Evolutionary conservation across 1,140 invertebrate species (phyloP).

Genomic region (Camponotus pennsylvanicus): DNA sequence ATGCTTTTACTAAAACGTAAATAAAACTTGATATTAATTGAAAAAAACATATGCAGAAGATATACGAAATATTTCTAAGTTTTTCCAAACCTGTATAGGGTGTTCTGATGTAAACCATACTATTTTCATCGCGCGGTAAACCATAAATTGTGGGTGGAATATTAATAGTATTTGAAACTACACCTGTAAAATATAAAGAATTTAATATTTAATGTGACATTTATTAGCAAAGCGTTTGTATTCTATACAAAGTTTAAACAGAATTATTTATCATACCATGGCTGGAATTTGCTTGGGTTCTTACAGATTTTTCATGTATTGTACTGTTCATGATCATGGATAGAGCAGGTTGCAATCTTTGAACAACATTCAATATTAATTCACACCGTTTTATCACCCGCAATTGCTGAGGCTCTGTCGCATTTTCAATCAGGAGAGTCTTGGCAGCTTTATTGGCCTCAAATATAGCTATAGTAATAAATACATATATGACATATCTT

Average conservation of each 20-base stretch:
- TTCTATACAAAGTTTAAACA: constrained; percentile 39
- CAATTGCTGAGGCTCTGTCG: constrained; percentile 82
- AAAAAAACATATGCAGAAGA: background rate
- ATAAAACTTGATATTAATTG: background rate
- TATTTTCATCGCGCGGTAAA: constrained; percentile 73
- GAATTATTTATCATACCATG: constrained; percentile 61
- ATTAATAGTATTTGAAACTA: constrained; percentile 62
- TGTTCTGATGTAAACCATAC: constrained; percentile 80
- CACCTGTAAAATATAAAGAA: constrained; percentile 13
- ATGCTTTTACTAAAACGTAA: constrained; percentile 79
- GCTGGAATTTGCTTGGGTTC: constrained; percentile 71
- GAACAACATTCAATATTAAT: constrained; percentile 82
- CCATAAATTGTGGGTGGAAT: constrained; percentile 74
- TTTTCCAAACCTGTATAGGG: constrained; percentile 82
- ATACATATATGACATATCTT: background rate
- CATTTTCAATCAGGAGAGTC: constrained; percentile 77
- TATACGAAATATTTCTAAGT: background rate
- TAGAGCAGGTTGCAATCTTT: constrained; percentile 81
- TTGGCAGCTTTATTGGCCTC: constrained; percentile 82
- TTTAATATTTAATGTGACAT: background rate
- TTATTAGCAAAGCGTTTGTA: background rate
- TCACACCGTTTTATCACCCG: constrained; percentile 84
- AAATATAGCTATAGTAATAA: constrained; percentile 79
- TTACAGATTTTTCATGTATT: constrained; percentile 72
- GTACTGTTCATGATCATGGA: constrained; percentile 81